Evolutionary conservation across 1,140 invertebrate genomes (phyloP).

Genomic region (Bathynomus jamesi): DNA sequence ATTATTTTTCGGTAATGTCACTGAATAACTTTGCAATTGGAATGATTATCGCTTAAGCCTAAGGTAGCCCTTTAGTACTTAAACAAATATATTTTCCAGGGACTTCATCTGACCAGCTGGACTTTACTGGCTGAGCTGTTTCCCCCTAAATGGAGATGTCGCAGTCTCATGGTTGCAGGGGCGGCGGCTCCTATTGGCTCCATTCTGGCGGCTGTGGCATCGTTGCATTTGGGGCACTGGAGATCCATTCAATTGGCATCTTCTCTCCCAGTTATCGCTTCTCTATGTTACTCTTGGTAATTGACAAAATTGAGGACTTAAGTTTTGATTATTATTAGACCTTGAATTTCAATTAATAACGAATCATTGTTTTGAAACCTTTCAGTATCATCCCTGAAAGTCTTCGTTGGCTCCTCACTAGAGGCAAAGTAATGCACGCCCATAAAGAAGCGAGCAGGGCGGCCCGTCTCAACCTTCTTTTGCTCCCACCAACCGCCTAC

Average conservation of each 20-base stretch:
- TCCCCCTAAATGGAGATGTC: neutral
- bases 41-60: too few species aligned
- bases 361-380: too few species aligned
- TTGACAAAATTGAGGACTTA: neutral
- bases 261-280: neutral
- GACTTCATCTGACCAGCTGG: neutral
- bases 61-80: too few species aligned
- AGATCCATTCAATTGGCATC: neutral
- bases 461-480: neutral
- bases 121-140: neutral
- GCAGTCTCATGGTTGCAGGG: neutral
- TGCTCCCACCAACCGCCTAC: neutral
- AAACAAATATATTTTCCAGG: neutral
- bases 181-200: neutral
- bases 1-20: too few species aligned
- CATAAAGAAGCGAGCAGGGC: neutral
- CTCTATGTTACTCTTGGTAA: neutral
- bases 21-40: too few species aligned
- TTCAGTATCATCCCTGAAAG: neutral
- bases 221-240: neutral
- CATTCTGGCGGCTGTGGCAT: neutral
- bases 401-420: neutral
- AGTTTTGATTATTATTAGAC: neutral
- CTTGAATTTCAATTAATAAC: neutral
- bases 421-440: neutral